Conservation (phyloP, 1,140 invertebrate genomes). For the Battus philenor region DNA sequence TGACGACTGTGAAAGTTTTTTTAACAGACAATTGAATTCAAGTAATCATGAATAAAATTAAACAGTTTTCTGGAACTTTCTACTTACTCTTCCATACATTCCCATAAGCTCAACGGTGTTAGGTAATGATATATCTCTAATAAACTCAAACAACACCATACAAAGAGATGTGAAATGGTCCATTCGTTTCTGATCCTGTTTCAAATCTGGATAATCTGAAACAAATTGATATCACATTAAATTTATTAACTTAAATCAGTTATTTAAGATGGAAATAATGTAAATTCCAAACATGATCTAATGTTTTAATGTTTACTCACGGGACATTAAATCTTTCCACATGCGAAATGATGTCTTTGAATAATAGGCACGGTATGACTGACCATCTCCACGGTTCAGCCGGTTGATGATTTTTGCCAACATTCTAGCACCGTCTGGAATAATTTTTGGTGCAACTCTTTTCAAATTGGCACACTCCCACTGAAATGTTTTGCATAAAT, state of each 20-base stretch:
- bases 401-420: constrained; percentile 84
- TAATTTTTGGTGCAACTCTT: constrained; percentile 78
- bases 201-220: constrained; percentile 87
- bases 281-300: too few species aligned
- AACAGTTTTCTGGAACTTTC: too few species aligned
- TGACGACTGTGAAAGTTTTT: too few species aligned
- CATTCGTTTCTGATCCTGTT: constrained; percentile 81
- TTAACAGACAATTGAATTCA: too few species aligned
- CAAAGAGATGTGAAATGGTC: constrained; percentile 85
- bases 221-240: too few species aligned
- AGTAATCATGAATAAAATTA: too few species aligned
- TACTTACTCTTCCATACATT: constrained; percentile 86
- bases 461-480: constrained; percentile 85
- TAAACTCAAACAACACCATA: constrained; percentile 81
- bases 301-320: too few species aligned
- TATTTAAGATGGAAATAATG: too few species aligned
- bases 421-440: constrained; percentile 85
- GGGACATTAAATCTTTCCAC: constrained; percentile 91
- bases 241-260: not conserved
- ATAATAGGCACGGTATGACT: constrained; percentile 81
- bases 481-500: constrained; percentile 30
- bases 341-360: constrained; percentile 80
- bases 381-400: constrained; percentile 80
- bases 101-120: constrained; percentile 86
- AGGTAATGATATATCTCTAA: constrained; percentile 80